Base-by-base conservation (phyloP, 2,888 invertebrate species). In the Laspeyria flexula region DNA sequence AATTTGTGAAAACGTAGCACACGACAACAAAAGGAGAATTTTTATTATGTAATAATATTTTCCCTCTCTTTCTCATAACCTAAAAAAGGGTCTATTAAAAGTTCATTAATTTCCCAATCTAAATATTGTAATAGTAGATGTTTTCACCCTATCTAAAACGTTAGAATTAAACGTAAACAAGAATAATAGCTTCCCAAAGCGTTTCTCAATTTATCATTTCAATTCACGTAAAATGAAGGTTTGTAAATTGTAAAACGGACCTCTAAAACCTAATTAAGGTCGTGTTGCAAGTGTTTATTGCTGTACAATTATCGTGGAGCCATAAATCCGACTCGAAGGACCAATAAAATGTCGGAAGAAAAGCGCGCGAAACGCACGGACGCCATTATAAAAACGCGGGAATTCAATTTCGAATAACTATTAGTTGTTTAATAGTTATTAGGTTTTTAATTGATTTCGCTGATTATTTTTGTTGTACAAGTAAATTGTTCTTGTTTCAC, bases 271-370 rank as follows among this genome's bases (percentile, higher is more conserved):
- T 80, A 76, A 79, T 79, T 78, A 79, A 77, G 78, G 71, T 81
- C 77, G 71, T 75, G 77, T 77, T 79, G 72, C 79, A 75, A 79
- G 81, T 79, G 83, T 85, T 84, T 83, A 85, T 77, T 76, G 75
- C 77, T 51, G 65, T 69, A 69, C 73, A 73, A 76, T 82, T 81
- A 80, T 76, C 72, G 77, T 71, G 60, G 55, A 47, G 69, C 64
- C 65, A 77, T 85, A 83, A 86, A 86, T 85, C 78, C 74, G 68
- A 66, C 82, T 78, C 79, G 75, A 60, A 83, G 82, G 83, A 79
- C 83, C 79, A 81, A 83, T 84, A 85, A 72, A 85, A 79, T 77
- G 75, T 73, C 73, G 71, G 75, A 70, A 71, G 71, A 73, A 74
- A 75, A 70, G 65, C 71, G 71, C 75, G 71, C 67, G 71, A 73